These are phyloP conservation scores for Amiota minor DNA, from an alignment of 2,888 invertebrate genomes.

Conservation along the genomic window DNA sequence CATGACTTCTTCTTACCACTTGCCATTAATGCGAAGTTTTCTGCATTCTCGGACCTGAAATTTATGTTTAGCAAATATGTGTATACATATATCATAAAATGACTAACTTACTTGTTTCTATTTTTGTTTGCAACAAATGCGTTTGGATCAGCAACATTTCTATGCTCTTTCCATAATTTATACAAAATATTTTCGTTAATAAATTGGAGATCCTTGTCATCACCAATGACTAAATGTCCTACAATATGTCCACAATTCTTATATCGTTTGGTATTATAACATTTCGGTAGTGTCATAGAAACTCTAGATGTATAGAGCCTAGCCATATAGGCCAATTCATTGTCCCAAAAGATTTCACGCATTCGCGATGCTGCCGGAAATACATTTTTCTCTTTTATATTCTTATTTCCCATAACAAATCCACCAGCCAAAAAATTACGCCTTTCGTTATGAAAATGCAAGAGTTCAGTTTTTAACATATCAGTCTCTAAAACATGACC, in stretches of 20 bases:
- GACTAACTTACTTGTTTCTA: constrained; percentile 34
- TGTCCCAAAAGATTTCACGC: constrained; percentile 54
- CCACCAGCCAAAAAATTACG: constrained; percentile 48
- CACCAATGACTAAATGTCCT: constrained; percentile 22
- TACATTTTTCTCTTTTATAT: constrained; percentile 10
- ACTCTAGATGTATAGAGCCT: constrained; percentile 44
- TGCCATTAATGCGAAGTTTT: no score
- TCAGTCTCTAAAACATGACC: constrained; percentile 46
- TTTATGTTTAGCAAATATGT: no score
- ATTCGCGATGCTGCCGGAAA: constrained; percentile 46
- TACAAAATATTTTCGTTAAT: constrained; percentile 18
- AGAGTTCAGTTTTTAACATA: neutral
- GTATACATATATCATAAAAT: no score
- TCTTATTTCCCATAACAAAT: neutral
- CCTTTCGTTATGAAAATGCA: constrained; percentile 39
- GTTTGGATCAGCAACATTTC: constrained; percentile 18
- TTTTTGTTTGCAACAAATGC: constrained; percentile 23
- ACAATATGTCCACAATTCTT: constrained; percentile 44
- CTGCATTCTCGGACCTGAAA: no score
- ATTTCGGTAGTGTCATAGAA: constrained; percentile 46
- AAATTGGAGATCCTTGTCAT: accelerated
- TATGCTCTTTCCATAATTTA: constrained; percentile 43
- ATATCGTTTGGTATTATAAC: constrained; percentile 48
- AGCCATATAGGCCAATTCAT: constrained; percentile 52
- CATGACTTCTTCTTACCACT: no score